phyloP scores from a whole-genome alignment of 2,113 vertebrate species.

The Ramphastos sulfuratus region DNA sequence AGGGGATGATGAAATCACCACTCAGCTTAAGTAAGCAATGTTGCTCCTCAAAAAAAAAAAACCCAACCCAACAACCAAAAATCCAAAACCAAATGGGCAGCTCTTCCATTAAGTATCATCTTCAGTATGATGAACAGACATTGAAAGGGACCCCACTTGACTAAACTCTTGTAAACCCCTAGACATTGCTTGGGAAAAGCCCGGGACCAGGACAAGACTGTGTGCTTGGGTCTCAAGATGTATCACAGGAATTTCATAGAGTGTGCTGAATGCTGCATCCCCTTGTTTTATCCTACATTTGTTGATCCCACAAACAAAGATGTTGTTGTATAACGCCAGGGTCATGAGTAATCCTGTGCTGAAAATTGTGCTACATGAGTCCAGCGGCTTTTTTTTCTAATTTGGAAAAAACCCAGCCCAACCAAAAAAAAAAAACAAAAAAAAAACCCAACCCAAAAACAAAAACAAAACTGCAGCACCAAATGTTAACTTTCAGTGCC shows the following conservation, averaged over 20 bases:
- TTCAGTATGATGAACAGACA: background rate
- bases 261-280: background rate
- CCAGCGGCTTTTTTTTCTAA: background rate
- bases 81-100: background rate
- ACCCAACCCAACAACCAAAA: too few relatives aligned
- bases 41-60: background rate
- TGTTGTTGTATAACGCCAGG: slow-evolving; percentile 32
- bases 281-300: background rate
- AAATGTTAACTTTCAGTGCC: background rate
- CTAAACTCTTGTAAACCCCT: background rate
- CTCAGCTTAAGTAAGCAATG: background rate
- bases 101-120: background rate
- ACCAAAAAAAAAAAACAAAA: background rate
- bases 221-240: background rate
- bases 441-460: too few relatives aligned
- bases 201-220: background rate
- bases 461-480: background rate
- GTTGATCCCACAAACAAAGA: background rate
- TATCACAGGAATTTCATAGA: background rate
- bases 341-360: background rate
- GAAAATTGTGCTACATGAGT: background rate
- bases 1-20: background rate
- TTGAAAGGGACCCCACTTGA: background rate
- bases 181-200: background rate
- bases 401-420: background rate